phyloP scores from a whole-genome alignment of 2,797 vertebrate genomes.

The Steatocranus sp. region DNA sequence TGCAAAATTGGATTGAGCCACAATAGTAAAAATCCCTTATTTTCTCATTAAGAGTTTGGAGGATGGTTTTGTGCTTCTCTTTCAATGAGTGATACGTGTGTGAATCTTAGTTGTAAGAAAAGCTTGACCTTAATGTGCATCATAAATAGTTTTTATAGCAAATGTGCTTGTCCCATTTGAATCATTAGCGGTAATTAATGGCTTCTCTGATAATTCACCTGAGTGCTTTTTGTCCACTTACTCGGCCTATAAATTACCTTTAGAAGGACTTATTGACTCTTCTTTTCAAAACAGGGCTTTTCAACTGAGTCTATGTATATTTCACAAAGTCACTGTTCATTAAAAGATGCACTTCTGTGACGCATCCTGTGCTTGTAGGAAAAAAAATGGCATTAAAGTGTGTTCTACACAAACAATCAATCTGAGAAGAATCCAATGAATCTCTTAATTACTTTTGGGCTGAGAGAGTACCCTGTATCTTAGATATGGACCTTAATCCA shows the following conservation, averaged over 20 bases:
- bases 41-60: slow-evolving; percentile 71
- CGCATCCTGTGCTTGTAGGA: not conserved
- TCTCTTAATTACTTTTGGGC: slow-evolving; percentile 15
- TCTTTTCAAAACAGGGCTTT: slow-evolving; percentile 40
- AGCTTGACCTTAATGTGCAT: slow-evolving; percentile 65
- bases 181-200: slow-evolving; percentile 78
- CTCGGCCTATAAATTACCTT: slow-evolving; percentile 65
- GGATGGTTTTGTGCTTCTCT: slow-evolving; percentile 63
- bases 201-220: slow-evolving; percentile 73
- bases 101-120: slow-evolving; percentile 59
- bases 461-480: not conserved
- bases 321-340: not conserved
- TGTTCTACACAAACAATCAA: not conserved
- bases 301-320: not conserved
- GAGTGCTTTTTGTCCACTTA: slow-evolving; percentile 73
- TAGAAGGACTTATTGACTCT: slow-evolving; percentile 45
- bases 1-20: slow-evolving; percentile 56
- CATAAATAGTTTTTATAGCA: slow-evolving; percentile 81
- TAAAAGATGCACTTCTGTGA: not conserved
- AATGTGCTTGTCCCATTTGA: slow-evolving; percentile 72
- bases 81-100: slow-evolving; percentile 14
- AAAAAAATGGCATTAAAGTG: not conserved
- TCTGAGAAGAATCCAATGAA: not conserved
- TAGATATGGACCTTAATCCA: slow-evolving; percentile 25
- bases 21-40: slow-evolving; percentile 57